Base-by-base conservation (phyloP, 2,888 invertebrate genomes). In the Smittia sp. region DNA sequence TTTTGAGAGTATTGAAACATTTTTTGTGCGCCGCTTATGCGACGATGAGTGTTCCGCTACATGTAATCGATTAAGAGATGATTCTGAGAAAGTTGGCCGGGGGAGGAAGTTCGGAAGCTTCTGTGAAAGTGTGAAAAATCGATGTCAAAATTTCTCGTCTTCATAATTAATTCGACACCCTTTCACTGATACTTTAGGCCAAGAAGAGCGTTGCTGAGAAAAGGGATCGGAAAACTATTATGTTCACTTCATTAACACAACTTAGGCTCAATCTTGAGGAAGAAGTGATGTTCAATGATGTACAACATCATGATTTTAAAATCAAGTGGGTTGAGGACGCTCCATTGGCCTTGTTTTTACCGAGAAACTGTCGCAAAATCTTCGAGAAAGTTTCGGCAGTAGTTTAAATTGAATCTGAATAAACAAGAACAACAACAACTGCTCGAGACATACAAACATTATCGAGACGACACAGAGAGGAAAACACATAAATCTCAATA, bases 31-130 rank as follows among this genome's bases (percentile, higher is more conserved):
- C 58, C 32, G 74, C 62, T 41, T 46, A 13, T 22, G n/a, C 62
- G 69, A 74, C 27, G 63, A 65, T 41, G 63, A 74, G 74, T 22
- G 76, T 73, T 75, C 18, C 54, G 63, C 25, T 20, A 11, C 63
- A n/a, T 27, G 4, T 65, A 65, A 65, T 65, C 63, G 22, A 65
- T 65, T 65, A 27, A 32, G n/a, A 15, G 46, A n/a, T 6, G 46
- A 46, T 65, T 65, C 27, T 18, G 32, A 58, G 58, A 58, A 58
- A 58, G 18, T 18, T 58, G 18, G 6, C 18, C 11, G 18, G 9
- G 15, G 46, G 15, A n/a, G 11, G 15, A 38, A 38, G 38, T 52
- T 7, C 6, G 15, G 6, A 52, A 52, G 52, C 3, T 15, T 15
- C 4, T 52, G 4, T 52, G 52, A 4, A 20, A 22, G 18, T 18